Evolutionary conservation across 2,797 vertebrate species (phyloP).

Genomic region (Neoniphon sammara): DNA sequence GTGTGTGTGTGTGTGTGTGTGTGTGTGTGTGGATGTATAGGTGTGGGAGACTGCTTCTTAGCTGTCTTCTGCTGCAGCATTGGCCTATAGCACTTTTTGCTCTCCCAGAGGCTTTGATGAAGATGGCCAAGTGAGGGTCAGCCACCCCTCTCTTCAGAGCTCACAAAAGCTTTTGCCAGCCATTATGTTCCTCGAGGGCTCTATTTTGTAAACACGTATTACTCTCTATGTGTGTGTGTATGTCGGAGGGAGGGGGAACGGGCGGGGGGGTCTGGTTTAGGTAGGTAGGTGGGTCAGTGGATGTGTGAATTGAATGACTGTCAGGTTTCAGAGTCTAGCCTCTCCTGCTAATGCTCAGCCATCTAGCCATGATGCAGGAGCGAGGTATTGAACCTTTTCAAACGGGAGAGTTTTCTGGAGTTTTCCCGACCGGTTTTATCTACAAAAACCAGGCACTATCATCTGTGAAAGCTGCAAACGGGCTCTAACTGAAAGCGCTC

Average conservation of each 20-base stretch:
- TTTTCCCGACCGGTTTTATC: slow-evolving; percentile 38
- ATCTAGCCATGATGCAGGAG: slow-evolving; percentile 47
- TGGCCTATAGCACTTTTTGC: slow-evolving; percentile 61
- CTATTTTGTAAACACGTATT: slow-evolving; percentile 70
- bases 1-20: not conserved
- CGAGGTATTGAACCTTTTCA: slow-evolving; percentile 47
- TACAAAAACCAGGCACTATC: slow-evolving; percentile 10
- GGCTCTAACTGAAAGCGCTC: slow-evolving; percentile 46
- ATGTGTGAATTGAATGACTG: slow-evolving; percentile 68
- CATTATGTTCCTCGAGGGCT: slow-evolving; percentile 72
- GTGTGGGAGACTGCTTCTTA: slow-evolving; percentile 56
- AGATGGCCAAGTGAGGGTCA: slow-evolving; percentile 78
- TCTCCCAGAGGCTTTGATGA: slow-evolving; percentile 75
- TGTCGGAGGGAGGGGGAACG: slow-evolving; percentile 2
- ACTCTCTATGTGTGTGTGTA: slow-evolving; percentile 13
- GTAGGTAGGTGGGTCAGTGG: slow-evolving; percentile 58
- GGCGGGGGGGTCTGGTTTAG: slow-evolving; percentile 13
- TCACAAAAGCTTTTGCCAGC: slow-evolving; percentile 79
- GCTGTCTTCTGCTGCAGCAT: slow-evolving; percentile 49
- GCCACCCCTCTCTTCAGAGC: slow-evolving; percentile 71
- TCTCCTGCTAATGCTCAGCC: slow-evolving; percentile 55
- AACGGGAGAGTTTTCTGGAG: slow-evolving; percentile 36
- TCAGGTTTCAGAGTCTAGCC: slow-evolving; percentile 60
- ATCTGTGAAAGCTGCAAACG: slow-evolving; percentile 26
- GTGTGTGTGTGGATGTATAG: slow-evolving; percentile 20